Conservation (phyloP, 2,888 invertebrate species). For the Pelosia muscerda region DNA sequence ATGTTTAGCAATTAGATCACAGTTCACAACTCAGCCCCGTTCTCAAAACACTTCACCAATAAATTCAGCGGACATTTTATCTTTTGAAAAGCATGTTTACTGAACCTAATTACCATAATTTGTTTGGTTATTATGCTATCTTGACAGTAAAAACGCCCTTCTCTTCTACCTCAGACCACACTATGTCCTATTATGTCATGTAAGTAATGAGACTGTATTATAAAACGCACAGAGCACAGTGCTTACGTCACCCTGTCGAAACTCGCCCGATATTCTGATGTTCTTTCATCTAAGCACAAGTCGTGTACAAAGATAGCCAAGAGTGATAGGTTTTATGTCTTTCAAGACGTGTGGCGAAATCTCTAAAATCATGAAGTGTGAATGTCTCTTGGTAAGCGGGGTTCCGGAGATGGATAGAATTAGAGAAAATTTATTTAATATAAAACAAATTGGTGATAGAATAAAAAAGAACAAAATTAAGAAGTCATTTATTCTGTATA, state of each 20-base stretch:
- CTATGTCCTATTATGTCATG: constrained; percentile 53
- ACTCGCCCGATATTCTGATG: constrained; percentile 19
- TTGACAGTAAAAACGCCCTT: constrained; percentile 21
- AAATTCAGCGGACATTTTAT: too few species aligned
- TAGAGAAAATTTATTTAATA: not conserved
- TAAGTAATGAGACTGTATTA: constrained; percentile 54
- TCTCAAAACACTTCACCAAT: too few species aligned
- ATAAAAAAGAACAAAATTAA: too few species aligned
- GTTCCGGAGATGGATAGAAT: not conserved
- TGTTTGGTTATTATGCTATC: not conserved
- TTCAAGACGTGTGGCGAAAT: not conserved
- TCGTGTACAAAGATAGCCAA: not conserved
- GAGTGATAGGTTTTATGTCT: not conserved
- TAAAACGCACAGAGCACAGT: constrained; percentile 42
- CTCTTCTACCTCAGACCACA: constrained; percentile 26
- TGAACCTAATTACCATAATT: not conserved
- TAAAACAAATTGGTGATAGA: too few species aligned
- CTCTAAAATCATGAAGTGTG: not conserved
- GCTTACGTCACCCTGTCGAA: constrained; percentile 52
- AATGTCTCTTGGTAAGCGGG: not conserved
- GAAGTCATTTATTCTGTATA: too few species aligned
- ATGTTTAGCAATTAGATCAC: too few species aligned
- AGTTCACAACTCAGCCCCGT: too few species aligned
- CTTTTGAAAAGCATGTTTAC: too few species aligned
- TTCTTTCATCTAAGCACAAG: constrained; percentile 1